Conservation (phyloP, 2,113 vertebrate species). For the Oncorhynchus kisutch region DNA sequence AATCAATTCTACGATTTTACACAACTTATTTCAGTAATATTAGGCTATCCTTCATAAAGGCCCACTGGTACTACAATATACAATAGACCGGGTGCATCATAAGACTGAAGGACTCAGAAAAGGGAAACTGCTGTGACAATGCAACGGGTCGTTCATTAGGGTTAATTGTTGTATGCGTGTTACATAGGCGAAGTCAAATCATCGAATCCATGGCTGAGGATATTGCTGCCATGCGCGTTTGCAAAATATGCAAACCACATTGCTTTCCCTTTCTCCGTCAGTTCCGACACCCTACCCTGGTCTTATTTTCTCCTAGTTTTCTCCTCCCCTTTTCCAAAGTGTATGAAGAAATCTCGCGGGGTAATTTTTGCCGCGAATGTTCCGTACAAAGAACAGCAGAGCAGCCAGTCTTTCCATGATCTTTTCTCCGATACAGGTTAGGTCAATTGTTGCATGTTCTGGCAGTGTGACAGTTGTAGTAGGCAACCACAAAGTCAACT, state of each 20-base stretch:
- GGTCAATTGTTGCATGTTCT: not conserved
- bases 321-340: constrained; percentile 19
- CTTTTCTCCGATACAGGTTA: not conserved
- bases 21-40: not conserved
- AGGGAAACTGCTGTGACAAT: no score
- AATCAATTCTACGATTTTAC: not conserved
- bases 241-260: not conserved
- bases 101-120: no score
- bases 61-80: no score
- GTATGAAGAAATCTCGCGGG: constrained; percentile 68
- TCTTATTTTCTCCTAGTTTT: not conserved
- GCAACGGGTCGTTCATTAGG: no score
- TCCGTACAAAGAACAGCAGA: not conserved
- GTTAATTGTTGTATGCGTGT: no score
- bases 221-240: not conserved
- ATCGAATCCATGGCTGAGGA: not conserved
- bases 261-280: not conserved
- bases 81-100: no score
- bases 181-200: not conserved
- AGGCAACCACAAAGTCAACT: no score
- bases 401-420: not conserved
- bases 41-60: not conserved
- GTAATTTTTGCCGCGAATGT: constrained; percentile 68
- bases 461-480: no score
- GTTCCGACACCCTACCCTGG: not conserved